Percentiles rank a stretch among this genome's conserved stretches.
Evolutionary conservation across 2,797 vertebrate species (phyloP).

Genomic region (Catamblyrhynchus diadema): DNA sequence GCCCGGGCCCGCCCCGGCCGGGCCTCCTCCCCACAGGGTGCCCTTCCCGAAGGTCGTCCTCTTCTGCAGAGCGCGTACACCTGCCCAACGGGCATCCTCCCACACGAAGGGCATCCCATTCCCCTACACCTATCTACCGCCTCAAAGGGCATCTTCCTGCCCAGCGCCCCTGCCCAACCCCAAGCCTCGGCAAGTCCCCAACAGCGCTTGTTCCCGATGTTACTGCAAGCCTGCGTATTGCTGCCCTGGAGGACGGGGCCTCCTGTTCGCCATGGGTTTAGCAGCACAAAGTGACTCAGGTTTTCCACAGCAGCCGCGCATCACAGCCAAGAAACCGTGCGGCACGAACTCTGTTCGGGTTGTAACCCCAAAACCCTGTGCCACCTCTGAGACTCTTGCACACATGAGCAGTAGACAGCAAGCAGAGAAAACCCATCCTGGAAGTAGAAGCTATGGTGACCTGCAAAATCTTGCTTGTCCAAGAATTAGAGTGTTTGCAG

Average conservation of each 20-base stretch:
- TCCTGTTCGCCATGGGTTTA: accelerated
- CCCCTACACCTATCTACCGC: accelerated
- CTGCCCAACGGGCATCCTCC: accelerated
- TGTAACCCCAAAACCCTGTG: accelerated
- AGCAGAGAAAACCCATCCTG: accelerated
- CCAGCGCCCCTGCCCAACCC: accelerated
- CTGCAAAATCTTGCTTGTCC: accelerated
- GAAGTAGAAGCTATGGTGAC: background rate
- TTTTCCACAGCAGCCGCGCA: accelerated
- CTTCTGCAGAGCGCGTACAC: accelerated
- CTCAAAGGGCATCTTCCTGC: background rate
- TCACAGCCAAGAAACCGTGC: accelerated
- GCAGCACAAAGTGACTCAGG: background rate
- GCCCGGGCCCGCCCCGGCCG: background rate
- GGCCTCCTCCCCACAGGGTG: background rate
- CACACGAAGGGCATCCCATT: background rate
- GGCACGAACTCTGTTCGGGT: accelerated
- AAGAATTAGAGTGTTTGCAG: background rate
- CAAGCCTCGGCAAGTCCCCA: accelerated
- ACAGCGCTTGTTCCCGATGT: accelerated
- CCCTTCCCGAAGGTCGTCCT: background rate
- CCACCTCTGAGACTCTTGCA: too few species aligned
- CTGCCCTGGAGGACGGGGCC: background rate
- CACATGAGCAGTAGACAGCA: background rate
- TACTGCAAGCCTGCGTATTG: accelerated